A percentile compares a stretch with the other conserved stretches of the same genome.
These are phyloP conservation scores for Sepioteuthis lessoniana DNA, from an alignment of 2,888 invertebrate genomes.

Conservation along the genomic window DNA sequence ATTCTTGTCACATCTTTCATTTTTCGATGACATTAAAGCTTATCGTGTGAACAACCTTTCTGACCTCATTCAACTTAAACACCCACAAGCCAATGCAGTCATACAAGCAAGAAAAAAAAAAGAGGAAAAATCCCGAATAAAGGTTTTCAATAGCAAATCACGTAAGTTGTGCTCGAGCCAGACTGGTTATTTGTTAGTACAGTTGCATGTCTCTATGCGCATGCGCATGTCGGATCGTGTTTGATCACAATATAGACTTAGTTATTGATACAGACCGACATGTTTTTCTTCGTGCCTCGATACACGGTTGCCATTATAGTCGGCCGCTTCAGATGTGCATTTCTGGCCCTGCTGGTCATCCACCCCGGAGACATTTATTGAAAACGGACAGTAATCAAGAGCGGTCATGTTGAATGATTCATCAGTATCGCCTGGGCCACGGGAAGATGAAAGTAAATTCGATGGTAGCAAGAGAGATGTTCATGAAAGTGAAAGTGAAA, in stretches of 20 bases:
- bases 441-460: not conserved
- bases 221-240: not conserved
- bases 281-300: not conserved
- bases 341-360: not conserved
- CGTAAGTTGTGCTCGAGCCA: not conserved
- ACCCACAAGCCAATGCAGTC: not conserved
- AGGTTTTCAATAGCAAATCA: not conserved
- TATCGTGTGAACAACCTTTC: not conserved
- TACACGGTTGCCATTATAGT: not conserved
- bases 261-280: slow-evolving; percentile 23
- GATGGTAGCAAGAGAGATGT: not conserved
- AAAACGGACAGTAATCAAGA: not conserved
- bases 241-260: not conserved
- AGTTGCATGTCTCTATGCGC: not conserved
- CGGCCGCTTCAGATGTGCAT: not conserved
- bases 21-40: not conserved
- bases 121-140: not conserved
- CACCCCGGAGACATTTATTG: slow-evolving; percentile 10
- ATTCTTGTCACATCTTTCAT: not conserved
- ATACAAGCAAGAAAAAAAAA: not conserved
- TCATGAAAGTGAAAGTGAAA: not conserved
- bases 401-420: not conserved
- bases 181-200: not conserved
- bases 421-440: not conserved
- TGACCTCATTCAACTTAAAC: not conserved